A percentile compares a stretch with the other conserved stretches of the same genome.
phyloP scores from a whole-genome alignment of 2,797 vertebrate genomes.

The Poecile montanus region DNA sequence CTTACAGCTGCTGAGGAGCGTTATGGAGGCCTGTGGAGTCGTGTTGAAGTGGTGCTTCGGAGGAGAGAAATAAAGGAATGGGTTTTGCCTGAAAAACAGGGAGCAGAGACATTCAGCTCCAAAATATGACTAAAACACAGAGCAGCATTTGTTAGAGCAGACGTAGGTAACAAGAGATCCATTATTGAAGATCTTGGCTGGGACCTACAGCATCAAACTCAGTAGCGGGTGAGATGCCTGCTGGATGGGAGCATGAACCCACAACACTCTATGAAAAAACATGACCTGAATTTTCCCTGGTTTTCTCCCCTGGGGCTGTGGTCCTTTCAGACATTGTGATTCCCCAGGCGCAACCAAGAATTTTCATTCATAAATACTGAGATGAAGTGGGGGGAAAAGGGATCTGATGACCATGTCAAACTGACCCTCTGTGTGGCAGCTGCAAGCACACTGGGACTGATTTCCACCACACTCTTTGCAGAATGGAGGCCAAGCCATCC shows the following conservation, averaged over 20 bases:
- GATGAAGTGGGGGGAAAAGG: neutral
- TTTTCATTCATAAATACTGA: neutral
- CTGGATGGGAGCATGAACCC: neutral
- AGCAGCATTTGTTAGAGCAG: constrained; percentile 6
- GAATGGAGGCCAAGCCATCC: neutral
- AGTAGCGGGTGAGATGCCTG: neutral
- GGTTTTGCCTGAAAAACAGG: neutral
- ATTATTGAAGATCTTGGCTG: constrained; percentile 17
- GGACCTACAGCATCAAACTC: neutral
- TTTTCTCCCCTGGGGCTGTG: neutral
- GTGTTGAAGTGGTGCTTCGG: neutral
- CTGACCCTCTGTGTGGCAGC: neutral
- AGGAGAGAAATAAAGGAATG: neutral
- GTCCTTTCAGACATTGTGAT: neutral
- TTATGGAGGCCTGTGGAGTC: neutral
- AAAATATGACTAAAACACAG: neutral
- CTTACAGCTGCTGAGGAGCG: neutral
- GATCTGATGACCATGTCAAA: neutral
- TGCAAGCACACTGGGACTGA: neutral
- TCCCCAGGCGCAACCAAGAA: neutral
- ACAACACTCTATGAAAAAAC: neutral
- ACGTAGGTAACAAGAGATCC: neutral
- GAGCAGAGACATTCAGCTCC: neutral
- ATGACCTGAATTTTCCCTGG: neutral
- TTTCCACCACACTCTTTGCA: neutral